Conservation (phyloP, 2,113 vertebrate genomes). For the Orycteropus afer region DNA sequence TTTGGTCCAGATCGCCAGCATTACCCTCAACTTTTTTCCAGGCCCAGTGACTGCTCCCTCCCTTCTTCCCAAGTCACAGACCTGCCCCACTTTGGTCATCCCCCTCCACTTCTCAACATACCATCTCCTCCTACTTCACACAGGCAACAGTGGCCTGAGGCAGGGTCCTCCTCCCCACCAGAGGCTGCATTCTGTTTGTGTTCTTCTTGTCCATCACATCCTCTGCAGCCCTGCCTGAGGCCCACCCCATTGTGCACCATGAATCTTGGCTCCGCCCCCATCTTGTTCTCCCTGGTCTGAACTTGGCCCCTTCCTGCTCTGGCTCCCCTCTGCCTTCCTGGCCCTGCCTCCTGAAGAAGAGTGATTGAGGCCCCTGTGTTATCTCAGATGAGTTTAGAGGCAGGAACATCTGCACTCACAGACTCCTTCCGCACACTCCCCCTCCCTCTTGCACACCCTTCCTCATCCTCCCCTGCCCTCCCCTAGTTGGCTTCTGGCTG, state of each 20-base stretch:
- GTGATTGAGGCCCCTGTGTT: neutral
- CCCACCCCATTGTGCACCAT: fast-evolving
- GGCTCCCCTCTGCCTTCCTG: neutral
- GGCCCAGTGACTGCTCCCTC: neutral
- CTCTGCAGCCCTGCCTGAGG: neutral
- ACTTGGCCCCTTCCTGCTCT: too few relatives aligned
- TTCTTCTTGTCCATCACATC: neutral
- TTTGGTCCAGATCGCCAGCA: fast-evolving
- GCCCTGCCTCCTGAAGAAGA: neutral
- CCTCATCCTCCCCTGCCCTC: neutral
- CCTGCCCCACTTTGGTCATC: neutral
- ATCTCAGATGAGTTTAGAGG: neutral
- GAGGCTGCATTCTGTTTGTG: neutral
- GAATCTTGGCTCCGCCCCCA: neutral
- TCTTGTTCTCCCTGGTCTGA: neutral
- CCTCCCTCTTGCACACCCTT: neutral
- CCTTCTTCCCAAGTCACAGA: neutral
- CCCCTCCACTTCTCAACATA: neutral
- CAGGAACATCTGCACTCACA: fast-evolving
- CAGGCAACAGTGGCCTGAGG: neutral
- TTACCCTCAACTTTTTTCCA: neutral
- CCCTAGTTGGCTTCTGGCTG: neutral
- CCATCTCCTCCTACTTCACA: neutral
- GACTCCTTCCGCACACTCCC: fast-evolving
- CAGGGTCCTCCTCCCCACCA: neutral